These are phyloP conservation scores for Notodonta ziczac DNA, from an alignment of 2,888 invertebrate genomes.

Conservation along the genomic window DNA sequence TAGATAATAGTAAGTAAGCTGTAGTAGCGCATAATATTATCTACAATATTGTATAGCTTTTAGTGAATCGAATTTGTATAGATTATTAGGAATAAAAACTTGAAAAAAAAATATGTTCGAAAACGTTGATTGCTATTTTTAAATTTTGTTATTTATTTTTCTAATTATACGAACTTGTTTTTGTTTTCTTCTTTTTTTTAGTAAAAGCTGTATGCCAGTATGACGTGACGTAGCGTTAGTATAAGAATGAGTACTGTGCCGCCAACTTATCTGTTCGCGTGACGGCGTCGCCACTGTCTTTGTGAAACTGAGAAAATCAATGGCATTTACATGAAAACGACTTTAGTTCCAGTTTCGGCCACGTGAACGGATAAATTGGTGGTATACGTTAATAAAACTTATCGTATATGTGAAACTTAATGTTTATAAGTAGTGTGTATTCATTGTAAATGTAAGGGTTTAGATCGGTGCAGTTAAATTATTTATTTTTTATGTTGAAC, in stretches of 20 bases:
- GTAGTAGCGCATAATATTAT: slow-evolving; percentile 70
- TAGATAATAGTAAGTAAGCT: slow-evolving; percentile 69
- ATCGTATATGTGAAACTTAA: slow-evolving; percentile 69
- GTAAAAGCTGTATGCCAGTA: slow-evolving; percentile 77
- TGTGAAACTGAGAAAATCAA: neutral
- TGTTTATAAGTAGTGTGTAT: slow-evolving; percentile 72
- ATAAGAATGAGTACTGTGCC: slow-evolving; percentile 21
- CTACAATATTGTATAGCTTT: slow-evolving; percentile 43
- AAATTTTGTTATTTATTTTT: slow-evolving; percentile 82
- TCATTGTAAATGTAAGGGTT: slow-evolving; percentile 77
- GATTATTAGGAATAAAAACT: slow-evolving; percentile 41
- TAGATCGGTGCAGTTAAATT: slow-evolving; percentile 77
- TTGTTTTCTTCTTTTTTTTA: slow-evolving; percentile 55
- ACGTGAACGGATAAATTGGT: slow-evolving; percentile 20
- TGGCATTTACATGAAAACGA: neutral
- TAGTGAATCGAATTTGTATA: slow-evolving; percentile 59
- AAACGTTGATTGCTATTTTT: slow-evolving; percentile 65
- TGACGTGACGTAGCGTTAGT: slow-evolving; percentile 64
- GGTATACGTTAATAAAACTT: slow-evolving; percentile 53
- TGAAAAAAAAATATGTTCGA: slow-evolving; percentile 35
- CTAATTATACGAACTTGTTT: slow-evolving; percentile 70
- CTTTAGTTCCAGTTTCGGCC: neutral
- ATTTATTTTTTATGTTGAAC: slow-evolving; percentile 84
- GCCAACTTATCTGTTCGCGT: slow-evolving; percentile 32
- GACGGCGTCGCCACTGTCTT: neutral